phyloP scores from a whole-genome alignment of 2,888 invertebrate species.

The Villa cingulata region DNA sequence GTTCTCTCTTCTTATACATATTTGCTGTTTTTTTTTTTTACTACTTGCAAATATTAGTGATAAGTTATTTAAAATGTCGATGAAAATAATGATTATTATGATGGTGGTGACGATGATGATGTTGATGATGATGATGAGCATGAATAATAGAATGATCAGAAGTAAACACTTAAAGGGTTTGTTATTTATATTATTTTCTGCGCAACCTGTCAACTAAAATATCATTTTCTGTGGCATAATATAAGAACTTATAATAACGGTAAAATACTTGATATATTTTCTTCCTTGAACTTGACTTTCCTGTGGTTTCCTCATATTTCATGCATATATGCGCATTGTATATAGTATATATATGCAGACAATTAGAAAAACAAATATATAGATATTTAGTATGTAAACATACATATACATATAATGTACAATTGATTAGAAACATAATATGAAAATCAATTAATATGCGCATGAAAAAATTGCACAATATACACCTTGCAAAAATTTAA shows the following conservation, averaged over 20 bases:
- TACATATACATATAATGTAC: not conserved
- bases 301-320: conserved; percentile 5
- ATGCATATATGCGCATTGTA: no score
- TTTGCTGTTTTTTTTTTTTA: no score
- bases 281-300: conserved; percentile 14
- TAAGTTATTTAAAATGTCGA: no score
- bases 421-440: not conserved
- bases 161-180: not conserved
- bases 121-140: conserved; percentile 2
- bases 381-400: no score
- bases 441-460: not conserved
- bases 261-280: conserved; percentile 7
- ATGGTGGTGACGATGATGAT: no score
- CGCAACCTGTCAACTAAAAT: conserved; percentile 14
- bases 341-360: no score
- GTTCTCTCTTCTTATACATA: no score
- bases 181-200: not conserved
- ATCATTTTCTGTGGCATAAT: conserved; percentile 11
- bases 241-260: conserved; percentile 9
- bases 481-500: not conserved
- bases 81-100: no score
- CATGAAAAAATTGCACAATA: not conserved
- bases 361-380: no score
- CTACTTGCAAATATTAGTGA: not conserved
- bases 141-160: not conserved